Percentiles rank a stretch among this genome's conserved stretches.
Conservation (phyloP, 2,113 vertebrate species). For the Myotis brandtii region DNA sequence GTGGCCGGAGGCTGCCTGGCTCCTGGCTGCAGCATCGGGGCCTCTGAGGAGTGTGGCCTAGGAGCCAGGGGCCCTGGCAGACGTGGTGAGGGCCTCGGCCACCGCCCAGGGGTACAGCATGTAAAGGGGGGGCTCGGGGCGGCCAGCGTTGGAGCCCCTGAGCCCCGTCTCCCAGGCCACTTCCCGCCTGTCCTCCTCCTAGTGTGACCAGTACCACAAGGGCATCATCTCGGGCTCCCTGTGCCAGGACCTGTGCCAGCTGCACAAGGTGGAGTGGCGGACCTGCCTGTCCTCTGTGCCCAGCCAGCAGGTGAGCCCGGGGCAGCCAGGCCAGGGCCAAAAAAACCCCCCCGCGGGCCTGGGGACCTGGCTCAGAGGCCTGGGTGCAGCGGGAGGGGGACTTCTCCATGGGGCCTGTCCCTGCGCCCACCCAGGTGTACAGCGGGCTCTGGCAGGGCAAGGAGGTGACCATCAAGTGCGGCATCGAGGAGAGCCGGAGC, state of each 20-base stretch:
- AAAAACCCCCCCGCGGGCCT: background rate
- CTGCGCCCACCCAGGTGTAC: constrained; percentile 90
- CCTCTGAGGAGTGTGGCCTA: background rate
- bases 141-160: too few species aligned
- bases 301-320: constrained; percentile 90
- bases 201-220: constrained; percentile 98
- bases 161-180: fast-evolving
- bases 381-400: fast-evolving
- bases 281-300: constrained; percentile 93
- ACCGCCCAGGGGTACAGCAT: background rate
- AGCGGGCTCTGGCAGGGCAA: constrained; percentile 93
- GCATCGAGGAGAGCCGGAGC: constrained; percentile 88
- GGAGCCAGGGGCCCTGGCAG: background rate
- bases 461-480: constrained; percentile 96
- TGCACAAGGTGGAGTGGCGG: constrained; percentile 91
- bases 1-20: too few species aligned
- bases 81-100: fast-evolving
- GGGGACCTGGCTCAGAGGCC: background rate
- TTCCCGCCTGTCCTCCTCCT: background rate
- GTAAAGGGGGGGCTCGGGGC: background rate
- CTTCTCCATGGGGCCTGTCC: fast-evolving
- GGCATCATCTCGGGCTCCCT: constrained; percentile 96
- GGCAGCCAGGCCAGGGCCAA: fast-evolving
- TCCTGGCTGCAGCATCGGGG: background rate
- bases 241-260: constrained; percentile 94